Evolutionary conservation across 2,113 vertebrate species (phyloP), one percentile per base, ranked within the genome.

Genomic region (Gambusia affinis): DNA sequence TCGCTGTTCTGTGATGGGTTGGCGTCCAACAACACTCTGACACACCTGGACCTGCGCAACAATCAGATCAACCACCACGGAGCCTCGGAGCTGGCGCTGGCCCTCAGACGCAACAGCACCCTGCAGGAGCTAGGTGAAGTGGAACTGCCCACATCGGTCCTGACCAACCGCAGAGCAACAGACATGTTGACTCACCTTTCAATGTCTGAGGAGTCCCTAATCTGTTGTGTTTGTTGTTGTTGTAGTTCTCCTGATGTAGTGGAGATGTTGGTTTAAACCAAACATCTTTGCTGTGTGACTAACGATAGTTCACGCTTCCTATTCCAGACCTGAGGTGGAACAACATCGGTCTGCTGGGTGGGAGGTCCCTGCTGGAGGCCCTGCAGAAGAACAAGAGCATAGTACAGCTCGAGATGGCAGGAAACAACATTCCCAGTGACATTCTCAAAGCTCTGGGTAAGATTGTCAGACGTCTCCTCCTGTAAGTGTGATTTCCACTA

Each of bases 11-110:
- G 97, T 65, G 94, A 96, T 24, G 97, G 96, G 12, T 84, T 99
- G 74, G 90, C 92, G 10, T 93, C 90, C 81, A 99, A 96, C 70
- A 42, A 29, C 0, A 7, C 30, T 14, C 93, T 99, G 31, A 92
- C 64, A 8, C 92, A 81, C 33, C 94, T 99, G 19, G 98, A 99
- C 88, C 94, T 99, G 61, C 96, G 98, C 67, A 99, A 97, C 84
- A 99, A 99, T 85, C 98, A 99, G 92, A 96, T 99, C 88, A 96
- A 89, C 92, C 97, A 97, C 81, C 94, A 94, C 24, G 98, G 97
- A 17, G 97, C 96, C 0, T 93, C 92, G 30, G 95, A 96, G 80
- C 93, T 99, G 28, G 95, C 96, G 1, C 29, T 93, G 75, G 95
- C 96, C 2, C 92, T 99, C 67, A 93, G 92, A 83, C 84, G 81